phyloP scores from a whole-genome alignment of 2,113 vertebrate genomes.

The Larimichthys polyactis region DNA sequence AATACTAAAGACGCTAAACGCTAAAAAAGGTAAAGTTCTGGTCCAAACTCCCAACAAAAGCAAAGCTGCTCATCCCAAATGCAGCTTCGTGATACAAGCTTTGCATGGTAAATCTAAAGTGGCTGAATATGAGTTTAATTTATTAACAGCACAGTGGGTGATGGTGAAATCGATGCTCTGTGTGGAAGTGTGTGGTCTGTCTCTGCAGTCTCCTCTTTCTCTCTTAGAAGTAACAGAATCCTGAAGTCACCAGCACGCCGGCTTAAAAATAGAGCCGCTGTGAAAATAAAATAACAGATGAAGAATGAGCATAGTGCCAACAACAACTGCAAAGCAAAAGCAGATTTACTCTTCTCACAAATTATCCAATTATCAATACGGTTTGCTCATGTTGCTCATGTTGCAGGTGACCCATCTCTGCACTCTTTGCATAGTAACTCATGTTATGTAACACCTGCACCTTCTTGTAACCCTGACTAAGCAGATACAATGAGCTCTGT shows the following conservation, averaged over 20 bases:
- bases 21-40: background rate
- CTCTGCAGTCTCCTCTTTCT: slow-evolving; percentile 14
- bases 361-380: background rate
- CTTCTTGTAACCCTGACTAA: background rate
- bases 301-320: background rate
- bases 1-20: background rate
- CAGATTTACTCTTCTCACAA: background rate
- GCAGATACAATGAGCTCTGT: background rate
- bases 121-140: background rate
- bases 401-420: background rate
- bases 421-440: background rate
- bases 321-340: background rate
- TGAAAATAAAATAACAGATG: slow-evolving; percentile 15
- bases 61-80: background rate
- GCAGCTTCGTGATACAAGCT: background rate
- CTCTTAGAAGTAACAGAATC: slow-evolving; percentile 31
- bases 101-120: background rate
- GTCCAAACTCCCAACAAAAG: background rate
- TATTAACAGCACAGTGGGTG: background rate
- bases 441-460: slow-evolving; percentile 4
- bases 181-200: background rate
- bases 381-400: background rate
- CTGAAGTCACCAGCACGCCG: slow-evolving; percentile 25
- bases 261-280: slow-evolving; percentile 53
- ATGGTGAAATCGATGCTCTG: background rate